Conservation (phyloP, 1,140 invertebrate species). For the Formica selysi region DNA sequence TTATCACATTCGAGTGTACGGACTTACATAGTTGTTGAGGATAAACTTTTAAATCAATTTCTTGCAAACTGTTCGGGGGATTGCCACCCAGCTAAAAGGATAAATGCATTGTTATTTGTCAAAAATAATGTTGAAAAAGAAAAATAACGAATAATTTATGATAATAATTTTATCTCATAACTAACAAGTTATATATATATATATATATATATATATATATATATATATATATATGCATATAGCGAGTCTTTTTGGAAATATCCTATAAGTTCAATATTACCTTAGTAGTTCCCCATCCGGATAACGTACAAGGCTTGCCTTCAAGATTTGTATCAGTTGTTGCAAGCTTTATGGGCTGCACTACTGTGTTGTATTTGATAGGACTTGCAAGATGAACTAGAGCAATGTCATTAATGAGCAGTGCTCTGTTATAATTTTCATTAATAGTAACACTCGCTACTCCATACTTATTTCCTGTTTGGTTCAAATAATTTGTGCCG, state of each 20-base stretch:
- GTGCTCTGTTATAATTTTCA: conserved; percentile 60
- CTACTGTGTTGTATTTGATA: conserved; percentile 68
- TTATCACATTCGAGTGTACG: background rate
- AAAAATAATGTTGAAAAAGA: background rate
- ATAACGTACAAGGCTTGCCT: conserved; percentile 64
- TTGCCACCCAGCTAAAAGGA: conserved; percentile 36
- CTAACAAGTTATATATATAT: too few species aligned
- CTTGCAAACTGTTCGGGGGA: conserved; percentile 59
- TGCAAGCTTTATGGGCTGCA: conserved; percentile 65
- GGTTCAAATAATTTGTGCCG: conserved; percentile 50
- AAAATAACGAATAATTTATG: background rate
- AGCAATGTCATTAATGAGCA: conserved; percentile 82
- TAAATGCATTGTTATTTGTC: background rate
- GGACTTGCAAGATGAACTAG: conserved; percentile 77
- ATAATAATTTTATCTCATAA: background rate
- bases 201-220: background rate
- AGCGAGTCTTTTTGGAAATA: background rate
- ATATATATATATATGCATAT: background rate
- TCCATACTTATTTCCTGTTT: conserved; percentile 55
- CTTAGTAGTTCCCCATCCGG: conserved; percentile 82
- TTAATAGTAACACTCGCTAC: conserved; percentile 75
- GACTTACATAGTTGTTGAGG: conserved; percentile 16
- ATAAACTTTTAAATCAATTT: conserved; percentile 51
- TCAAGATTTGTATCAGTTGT: background rate
- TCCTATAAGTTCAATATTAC: conserved; percentile 1